Conservation (phyloP, 2,888 invertebrate genomes). For the Spicauda simplicius region DNA sequence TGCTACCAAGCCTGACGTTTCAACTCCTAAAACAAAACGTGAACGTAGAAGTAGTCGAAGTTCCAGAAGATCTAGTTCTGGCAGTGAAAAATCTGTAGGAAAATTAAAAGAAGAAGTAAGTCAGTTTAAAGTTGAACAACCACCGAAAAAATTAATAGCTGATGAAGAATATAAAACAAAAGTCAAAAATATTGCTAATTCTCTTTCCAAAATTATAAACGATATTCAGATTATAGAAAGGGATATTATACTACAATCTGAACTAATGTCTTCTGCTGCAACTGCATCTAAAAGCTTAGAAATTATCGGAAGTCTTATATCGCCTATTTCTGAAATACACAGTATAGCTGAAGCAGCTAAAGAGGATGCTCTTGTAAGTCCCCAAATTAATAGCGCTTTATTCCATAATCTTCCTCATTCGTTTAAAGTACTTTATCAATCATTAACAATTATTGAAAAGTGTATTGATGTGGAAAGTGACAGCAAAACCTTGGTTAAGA, state of each 20-base stretch:
- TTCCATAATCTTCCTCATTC: conserved; percentile 84
- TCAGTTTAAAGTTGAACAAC: conserved; percentile 35
- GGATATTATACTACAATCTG: conserved; percentile 87
- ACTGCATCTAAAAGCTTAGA: conserved; percentile 88
- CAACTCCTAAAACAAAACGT: conserved; percentile 58
- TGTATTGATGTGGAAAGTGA: conserved; percentile 88
- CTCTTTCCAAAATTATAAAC: conserved; percentile 79
- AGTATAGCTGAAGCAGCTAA: conserved; percentile 84
- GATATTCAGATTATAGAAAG: conserved; percentile 86
- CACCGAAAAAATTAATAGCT: conserved; percentile 42
- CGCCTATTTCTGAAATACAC: conserved; percentile 87
- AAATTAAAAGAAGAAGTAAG: conserved; percentile 62
- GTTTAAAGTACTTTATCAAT: conserved; percentile 87
- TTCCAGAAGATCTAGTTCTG: conserved; percentile 72
- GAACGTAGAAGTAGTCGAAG: conserved; percentile 75
- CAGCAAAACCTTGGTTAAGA: conserved; percentile 87
- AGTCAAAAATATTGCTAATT: conserved; percentile 54
- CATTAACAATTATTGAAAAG: conserved; percentile 87
- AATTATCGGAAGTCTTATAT: conserved; percentile 85
- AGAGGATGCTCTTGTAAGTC: conserved; percentile 66
- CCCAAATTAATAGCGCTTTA: conserved; percentile 77
- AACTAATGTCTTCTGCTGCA: conserved; percentile 87
- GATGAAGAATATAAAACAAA: conserved; percentile 59
- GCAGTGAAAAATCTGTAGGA: conserved; percentile 78
- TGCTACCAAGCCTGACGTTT: conserved; percentile 46